Evolutionary conservation across 2,797 vertebrate species (phyloP), one percentile per base, ranked within the genome.

Genomic region (Telmatherina bonti): DNA sequence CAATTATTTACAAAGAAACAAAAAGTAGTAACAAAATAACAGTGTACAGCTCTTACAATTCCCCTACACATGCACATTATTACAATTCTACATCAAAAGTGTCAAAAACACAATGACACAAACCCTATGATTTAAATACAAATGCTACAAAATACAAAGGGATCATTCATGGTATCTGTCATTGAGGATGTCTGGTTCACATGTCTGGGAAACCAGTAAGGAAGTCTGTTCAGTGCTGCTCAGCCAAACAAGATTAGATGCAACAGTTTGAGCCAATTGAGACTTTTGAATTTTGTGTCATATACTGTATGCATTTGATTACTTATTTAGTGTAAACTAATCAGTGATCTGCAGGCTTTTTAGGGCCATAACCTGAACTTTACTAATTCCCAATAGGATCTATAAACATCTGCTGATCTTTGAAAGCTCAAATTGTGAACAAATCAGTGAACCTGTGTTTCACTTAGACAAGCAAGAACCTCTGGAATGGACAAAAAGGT

Each of bases 151-250:
- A 77, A 74, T 51, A 79, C 33, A 27, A 72, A 70, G 51, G 43
- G 61, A 67, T 85, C 81, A 85, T 85, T 85, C 56, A 60, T 67
- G 58, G 79, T 67, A 72, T 77, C 20, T n/a, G 41, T 70, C 24
- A 38, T 33, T 64, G 61, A 76, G 18, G 18, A 63, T 49, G n/a
- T n/a, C 12, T 51, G 35, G 49, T 82, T 89, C 77, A 85, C 82
- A 87, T 77, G 62, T 82, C 78, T 65, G 30, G 78, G 62, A 74
- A 71, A 83, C 74, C 55, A 80, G 79, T 88, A 55, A 59, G 70
- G 72, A 87, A 76, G 79, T 83, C 20, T 60, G 70, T 26, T 54
- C 26, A 27, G 36, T 78, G 68, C 62, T 71, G 47, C 47, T 79
- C 30, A 27, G 66, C 3, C 81, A 20, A 77, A 75, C 30, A 59